These are phyloP conservation scores for Heliothis subflexa DNA, from an alignment of 1,140 invertebrate genomes.

Conservation along the genomic window DNA sequence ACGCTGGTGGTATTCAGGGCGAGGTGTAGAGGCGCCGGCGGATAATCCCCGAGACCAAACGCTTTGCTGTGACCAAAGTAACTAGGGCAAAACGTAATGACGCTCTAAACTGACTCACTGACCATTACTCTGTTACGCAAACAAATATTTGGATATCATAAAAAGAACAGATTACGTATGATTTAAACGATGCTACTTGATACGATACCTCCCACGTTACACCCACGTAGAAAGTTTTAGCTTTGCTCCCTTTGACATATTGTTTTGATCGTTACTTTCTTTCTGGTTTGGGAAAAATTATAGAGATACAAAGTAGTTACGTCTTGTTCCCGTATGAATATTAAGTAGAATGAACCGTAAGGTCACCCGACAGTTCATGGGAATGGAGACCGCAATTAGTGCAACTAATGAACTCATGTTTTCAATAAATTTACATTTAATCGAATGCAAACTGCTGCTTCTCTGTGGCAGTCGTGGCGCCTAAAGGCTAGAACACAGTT, in stretches of 20 bases:
- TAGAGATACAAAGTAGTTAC: constrained; percentile 2
- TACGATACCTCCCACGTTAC: constrained; percentile 37
- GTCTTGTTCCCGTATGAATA: constrained; percentile 22
- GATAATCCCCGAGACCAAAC: constrained; percentile 65
- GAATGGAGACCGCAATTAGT: constrained; percentile 36
- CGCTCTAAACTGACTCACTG: constrained; percentile 46
- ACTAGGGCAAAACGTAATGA: constrained; percentile 53
- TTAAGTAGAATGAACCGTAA: constrained; percentile 19
- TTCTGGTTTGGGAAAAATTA: constrained; percentile 36
- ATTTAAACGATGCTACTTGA: constrained; percentile 48
- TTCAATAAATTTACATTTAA: constrained; percentile 39
- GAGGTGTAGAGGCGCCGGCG: constrained; percentile 41
- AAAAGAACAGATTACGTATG: constrained; percentile 40
- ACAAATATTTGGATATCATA: constrained; percentile 45
- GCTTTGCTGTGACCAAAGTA: constrained; percentile 52
- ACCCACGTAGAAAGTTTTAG: constrained; percentile 35
- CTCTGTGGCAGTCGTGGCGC: constrained; percentile 12
- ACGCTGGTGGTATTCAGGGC: constrained; percentile 61
- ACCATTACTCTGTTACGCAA: constrained; percentile 40
- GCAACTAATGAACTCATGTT: constrained; percentile 36
- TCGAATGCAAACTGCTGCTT: constrained; percentile 26
- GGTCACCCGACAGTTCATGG: constrained; percentile 35
- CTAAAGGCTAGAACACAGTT: neutral
- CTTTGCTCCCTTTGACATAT: constrained; percentile 42
- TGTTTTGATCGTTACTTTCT: constrained; percentile 21